These are phyloP conservation scores for Pseudorectes ferrugineus DNA, from an alignment of 2,113 vertebrate genomes.

Conservation along the genomic window DNA sequence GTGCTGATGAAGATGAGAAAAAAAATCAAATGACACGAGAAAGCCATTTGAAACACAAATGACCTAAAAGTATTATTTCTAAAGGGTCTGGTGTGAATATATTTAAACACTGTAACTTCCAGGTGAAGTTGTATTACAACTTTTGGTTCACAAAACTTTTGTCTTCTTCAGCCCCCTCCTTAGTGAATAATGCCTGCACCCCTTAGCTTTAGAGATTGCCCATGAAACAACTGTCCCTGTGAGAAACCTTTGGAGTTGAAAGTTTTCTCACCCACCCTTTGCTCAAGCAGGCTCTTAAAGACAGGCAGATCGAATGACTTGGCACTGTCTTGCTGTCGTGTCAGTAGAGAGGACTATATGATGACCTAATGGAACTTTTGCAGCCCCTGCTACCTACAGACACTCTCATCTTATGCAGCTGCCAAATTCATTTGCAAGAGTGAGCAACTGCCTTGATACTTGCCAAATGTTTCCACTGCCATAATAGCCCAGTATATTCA, in stretches of 20 bases:
- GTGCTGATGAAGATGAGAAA: neutral
- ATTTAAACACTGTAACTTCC: neutral
- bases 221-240: neutral
- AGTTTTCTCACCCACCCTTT: neutral
- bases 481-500: neutral
- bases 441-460: conserved; percentile 26
- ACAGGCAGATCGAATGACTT: conserved; percentile 7
- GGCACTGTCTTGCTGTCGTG: neutral
- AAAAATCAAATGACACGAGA: neutral
- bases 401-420: conserved; percentile 22
- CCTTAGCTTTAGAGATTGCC: neutral
- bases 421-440: conserved; percentile 14
- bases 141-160: neutral
- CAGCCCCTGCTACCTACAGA: conserved; percentile 15
- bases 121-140: neutral
- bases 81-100: neutral
- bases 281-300: neutral
- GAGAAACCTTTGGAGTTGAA: neutral
- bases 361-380: conserved; percentile 56
- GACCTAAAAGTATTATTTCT: neutral
- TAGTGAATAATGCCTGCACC: neutral
- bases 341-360: neutral
- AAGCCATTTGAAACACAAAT: neutral
- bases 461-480: conserved; percentile 15
- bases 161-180: neutral